Evolutionary conservation across 64 coral and sea anemone species (phyloP).

Genomic region (Pachyseris speciosa): DNA sequence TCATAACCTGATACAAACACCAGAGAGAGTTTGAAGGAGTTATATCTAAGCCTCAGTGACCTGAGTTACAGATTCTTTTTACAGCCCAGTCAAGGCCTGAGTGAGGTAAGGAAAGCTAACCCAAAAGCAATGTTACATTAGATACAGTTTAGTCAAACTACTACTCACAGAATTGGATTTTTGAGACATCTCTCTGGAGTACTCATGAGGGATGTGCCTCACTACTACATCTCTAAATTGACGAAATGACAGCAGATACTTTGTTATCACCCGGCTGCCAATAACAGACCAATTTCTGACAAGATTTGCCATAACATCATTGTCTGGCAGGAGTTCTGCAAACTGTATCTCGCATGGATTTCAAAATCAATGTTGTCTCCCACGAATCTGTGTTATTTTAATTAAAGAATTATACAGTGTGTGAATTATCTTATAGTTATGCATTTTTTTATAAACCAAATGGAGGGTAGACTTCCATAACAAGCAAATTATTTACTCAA

Average conservation of each 20-base stretch:
- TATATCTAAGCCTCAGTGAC: too few relatives aligned
- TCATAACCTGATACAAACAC: too few relatives aligned
- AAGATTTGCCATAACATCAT: background rate
- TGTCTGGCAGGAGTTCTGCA: background rate
- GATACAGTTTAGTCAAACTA: background rate
- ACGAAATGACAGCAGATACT: background rate
- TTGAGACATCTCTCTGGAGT: too few relatives aligned
- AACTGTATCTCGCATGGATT: background rate
- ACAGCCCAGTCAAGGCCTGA: too few relatives aligned
- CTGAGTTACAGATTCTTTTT: too few relatives aligned
- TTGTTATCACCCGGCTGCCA: background rate
- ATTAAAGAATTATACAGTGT: too few relatives aligned
- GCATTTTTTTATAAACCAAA: too few relatives aligned
- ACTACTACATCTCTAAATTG: background rate
- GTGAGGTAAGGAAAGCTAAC: background rate
- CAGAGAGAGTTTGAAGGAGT: too few relatives aligned
- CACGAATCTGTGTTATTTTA: background rate
- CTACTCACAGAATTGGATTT: background rate
- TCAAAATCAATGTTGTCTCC: constrained; percentile 66
- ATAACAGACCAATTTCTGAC: constrained; percentile 4
- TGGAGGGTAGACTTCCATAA: too few relatives aligned
- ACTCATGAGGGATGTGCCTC: constrained; percentile 8
- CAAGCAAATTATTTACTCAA: too few relatives aligned
- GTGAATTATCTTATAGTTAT: too few relatives aligned
- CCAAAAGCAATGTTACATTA: background rate